These are phyloP conservation scores for Prionchulus punctatus DNA, from an alignment of 2,888 invertebrate species.

Conservation along the genomic window DNA sequence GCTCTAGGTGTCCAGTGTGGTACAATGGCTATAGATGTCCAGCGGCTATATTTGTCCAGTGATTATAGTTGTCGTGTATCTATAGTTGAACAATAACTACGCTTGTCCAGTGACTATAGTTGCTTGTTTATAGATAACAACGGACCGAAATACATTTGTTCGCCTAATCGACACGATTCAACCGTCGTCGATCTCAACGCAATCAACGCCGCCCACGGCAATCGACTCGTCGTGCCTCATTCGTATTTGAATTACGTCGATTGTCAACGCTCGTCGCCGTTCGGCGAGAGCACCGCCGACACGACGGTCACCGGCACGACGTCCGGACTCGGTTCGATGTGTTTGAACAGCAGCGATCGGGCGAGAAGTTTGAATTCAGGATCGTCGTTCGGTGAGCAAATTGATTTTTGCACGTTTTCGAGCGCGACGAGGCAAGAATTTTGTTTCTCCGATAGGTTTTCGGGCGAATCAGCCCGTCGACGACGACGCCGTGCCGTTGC, in stretches of 20 bases:
- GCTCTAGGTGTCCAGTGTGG: neutral
- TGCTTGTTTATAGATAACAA: neutral
- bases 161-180: neutral
- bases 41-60: no score
- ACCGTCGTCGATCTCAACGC: neutral
- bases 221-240: no score
- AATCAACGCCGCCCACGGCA: no score
- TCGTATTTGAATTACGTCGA: neutral
- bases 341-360: neutral
- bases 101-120: no score
- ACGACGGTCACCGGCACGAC: neutral
- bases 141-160: neutral
- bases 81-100: no score
- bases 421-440: no score
- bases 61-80: no score
- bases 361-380: neutral
- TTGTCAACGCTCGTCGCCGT: neutral
- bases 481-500: slow-evolving; percentile 38
- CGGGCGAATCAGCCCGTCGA: no score
- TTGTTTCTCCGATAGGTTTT: no score
- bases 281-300: neutral
- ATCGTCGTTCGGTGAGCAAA: no score
- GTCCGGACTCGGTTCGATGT: neutral
- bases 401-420: no score
- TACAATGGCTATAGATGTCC: no score